These are phyloP conservation scores for Poecilobothrus nobilitatus DNA, from an alignment of 2,888 invertebrate species.

Conservation along the genomic window DNA sequence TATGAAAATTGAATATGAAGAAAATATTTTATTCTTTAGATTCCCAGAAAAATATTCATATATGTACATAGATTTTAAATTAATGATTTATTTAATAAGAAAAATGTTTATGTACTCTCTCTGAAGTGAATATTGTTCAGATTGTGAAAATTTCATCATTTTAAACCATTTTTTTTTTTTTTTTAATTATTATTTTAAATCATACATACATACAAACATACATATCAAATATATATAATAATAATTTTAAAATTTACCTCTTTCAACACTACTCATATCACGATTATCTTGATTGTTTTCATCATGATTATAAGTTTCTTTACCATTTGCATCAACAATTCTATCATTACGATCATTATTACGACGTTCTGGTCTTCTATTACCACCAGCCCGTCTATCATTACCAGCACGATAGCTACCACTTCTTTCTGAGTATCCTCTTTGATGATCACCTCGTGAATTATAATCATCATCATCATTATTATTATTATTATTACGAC, in stretches of 20 bases:
- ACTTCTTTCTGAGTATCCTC: constrained; percentile 36
- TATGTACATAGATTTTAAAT: no score
- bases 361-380: constrained; percentile 24
- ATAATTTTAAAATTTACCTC: constrained; percentile 30
- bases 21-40: no score
- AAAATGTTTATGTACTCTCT: no score
- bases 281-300: constrained; percentile 38
- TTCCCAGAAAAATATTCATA: no score
- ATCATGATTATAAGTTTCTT: constrained; percentile 39
- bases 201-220: no score
- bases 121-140: no score
- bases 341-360: background rate
- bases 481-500: constrained; percentile 31
- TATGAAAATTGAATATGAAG: no score
- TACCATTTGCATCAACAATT: constrained; percentile 35
- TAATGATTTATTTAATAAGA: no score
- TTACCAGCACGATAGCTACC: constrained; percentile 29
- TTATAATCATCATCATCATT: constrained; percentile 38
- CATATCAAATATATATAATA: no score
- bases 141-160: no score
- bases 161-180: no score
- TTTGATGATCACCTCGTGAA: constrained; percentile 41
- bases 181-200: no score
- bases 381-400: constrained; percentile 38
- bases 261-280: constrained; percentile 42